Base-by-base conservation (phyloP, 2,888 invertebrate species). In the Torymus tubicola region DNA sequence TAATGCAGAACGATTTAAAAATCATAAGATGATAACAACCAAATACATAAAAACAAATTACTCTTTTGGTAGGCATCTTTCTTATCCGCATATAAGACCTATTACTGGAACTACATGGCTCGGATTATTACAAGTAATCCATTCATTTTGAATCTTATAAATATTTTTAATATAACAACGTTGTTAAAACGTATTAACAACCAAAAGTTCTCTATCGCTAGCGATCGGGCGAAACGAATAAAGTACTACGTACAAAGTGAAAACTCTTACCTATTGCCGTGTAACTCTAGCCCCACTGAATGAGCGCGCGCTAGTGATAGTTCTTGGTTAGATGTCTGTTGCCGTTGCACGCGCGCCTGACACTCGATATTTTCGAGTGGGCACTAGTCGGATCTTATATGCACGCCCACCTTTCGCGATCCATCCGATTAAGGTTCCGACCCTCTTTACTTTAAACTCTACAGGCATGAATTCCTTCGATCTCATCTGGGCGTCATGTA, bases 351-450 rank as follows among this genome's bases (percentile, higher is more conserved):
- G 24, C 24, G 24, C 5, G 70, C 60, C 50, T 58, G 60, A 60
- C 60, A 60, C 60, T 70, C 21, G 50, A 60, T 70, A 70, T 60
- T 60, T 70, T 70, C 60, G 58, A 57, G 50, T 50, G 58, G 60
- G 13, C 18, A 16, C 31, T 69, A 31, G 55, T 21, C 13, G 31
- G n/a, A 13, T 12, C 31, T 42, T 24, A 24, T 24, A 58, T 69
- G 57, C 69, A 57, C 69, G 69, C 69, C 69, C 69, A 69, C 69
- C 69, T 69, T 58, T 57, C 58, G 58, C 69, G 52, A n/a, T 16
- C 50, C 16, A 18, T 18, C 21, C 50, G 58, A 24, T 42, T 57
- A 42, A 31, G 2, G 57, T 58, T 58, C 42, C 57, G 69, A 69
- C 58, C 58, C 69, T 58, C 58, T 69, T 24, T 57, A 57, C 55